Evolutionary conservation across 2,113 vertebrate species (phyloP).

Genomic region (Mola mola): DNA sequence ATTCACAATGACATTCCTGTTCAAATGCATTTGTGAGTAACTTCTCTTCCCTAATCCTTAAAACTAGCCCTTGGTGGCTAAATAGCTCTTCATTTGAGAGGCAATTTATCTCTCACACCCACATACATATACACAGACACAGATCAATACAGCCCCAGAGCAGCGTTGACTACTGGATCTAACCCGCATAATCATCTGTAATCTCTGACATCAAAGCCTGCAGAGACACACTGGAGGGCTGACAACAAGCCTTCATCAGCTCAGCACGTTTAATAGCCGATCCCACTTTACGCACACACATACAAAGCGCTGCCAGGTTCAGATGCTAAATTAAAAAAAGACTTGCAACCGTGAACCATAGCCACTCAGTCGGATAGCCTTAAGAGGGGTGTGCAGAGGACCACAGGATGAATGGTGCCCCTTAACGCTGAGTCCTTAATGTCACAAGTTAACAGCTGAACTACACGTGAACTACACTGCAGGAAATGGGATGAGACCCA

Average conservation of each 20-base stretch:
- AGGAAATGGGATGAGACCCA: neutral
- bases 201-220: slow-evolving; percentile 75
- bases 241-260: slow-evolving; percentile 62
- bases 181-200: slow-evolving; percentile 74
- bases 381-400: neutral
- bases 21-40: neutral
- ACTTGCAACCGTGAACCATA: slow-evolving; percentile 2
- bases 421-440: neutral
- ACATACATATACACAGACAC: slow-evolving; percentile 10
- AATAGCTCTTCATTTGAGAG: slow-evolving; percentile 22
- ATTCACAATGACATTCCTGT: neutral
- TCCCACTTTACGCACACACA: slow-evolving; percentile 23
- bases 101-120: slow-evolving; percentile 10
- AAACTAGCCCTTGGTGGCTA: neutral
- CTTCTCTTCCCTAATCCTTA: neutral
- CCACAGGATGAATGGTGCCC: slow-evolving; percentile 5
- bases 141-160: slow-evolving; percentile 65
- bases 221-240: slow-evolving; percentile 48
- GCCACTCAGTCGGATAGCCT: slow-evolving; percentile 3
- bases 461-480: slow-evolving; percentile 14
- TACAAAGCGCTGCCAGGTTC: slow-evolving; percentile 20
- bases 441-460: slow-evolving; percentile 19
- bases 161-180: slow-evolving; percentile 48
- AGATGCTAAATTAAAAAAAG: neutral
- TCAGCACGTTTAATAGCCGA: slow-evolving; percentile 49